phyloP scores from a whole-genome alignment of 2,797 vertebrate species.

The Hapalemur alaotrensis region DNA sequence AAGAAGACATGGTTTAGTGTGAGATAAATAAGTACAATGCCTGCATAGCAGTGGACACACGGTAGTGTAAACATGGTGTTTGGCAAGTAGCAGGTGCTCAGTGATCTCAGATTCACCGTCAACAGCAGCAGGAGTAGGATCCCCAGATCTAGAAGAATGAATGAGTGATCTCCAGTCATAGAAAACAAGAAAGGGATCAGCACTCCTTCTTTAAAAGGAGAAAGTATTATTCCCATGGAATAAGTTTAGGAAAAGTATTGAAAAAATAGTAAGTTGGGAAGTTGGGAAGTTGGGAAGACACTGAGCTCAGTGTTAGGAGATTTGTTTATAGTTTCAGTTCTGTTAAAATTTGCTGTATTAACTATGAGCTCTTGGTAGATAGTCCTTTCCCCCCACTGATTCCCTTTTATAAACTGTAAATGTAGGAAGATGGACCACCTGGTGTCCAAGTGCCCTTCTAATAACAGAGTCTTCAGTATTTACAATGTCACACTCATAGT shows the following conservation, averaged over 20 bases:
- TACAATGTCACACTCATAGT: background rate
- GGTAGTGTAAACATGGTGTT: background rate
- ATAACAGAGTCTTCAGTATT: background rate
- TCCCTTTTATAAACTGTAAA: background rate
- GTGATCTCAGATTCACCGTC: background rate
- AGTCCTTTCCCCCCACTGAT: background rate
- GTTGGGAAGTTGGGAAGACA: background rate
- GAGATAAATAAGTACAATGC: background rate
- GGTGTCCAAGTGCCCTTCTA: background rate
- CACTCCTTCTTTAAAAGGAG: background rate
- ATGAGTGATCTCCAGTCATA: background rate
- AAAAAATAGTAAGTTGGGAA: background rate
- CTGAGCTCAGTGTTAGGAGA: background rate
- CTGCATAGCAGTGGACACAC: background rate
- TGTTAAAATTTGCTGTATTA: too few relatives aligned
- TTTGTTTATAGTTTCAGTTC: background rate
- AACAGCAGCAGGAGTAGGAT: background rate
- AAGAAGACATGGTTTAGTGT: background rate
- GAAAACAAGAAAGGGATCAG: background rate
- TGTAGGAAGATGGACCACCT: background rate
- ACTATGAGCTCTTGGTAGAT: background rate
- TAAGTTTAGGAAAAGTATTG: background rate
- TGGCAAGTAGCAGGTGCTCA: background rate
- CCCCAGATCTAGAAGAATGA: background rate
- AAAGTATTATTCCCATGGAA: background rate